A percentile compares a stretch with the other conserved stretches of the same genome.
Evolutionary conservation across 1,140 invertebrate genomes (phyloP).

Genomic region (Aradophagus sp.): DNA sequence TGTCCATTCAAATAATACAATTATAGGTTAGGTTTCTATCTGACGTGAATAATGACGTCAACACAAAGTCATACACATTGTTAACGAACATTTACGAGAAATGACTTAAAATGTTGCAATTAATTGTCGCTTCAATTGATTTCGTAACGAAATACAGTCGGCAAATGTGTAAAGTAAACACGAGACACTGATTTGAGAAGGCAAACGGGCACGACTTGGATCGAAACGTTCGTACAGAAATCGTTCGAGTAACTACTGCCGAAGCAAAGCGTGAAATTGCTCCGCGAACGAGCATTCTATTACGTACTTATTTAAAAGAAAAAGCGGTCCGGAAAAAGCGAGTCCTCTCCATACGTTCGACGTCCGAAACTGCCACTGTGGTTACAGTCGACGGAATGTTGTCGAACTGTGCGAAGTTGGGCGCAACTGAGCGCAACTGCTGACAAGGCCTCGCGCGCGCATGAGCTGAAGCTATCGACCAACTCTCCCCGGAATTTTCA

Average conservation of each 20-base stretch:
- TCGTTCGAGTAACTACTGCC: too few species aligned
- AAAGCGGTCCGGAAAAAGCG: conserved; percentile 2
- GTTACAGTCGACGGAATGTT: not conserved
- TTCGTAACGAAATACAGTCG: not conserved
- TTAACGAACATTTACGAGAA: not conserved
- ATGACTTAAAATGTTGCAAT: too few species aligned
- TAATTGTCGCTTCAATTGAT: not conserved
- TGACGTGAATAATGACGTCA: conserved; percentile 1
- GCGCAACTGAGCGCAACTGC: not conserved
- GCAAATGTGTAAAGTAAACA: conserved; percentile 13
- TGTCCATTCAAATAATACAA: conserved; percentile 21
- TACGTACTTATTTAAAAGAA: conserved; percentile 20
- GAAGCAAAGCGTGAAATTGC: not conserved
- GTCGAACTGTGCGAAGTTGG: conserved; percentile 19
- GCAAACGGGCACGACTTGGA: not conserved
- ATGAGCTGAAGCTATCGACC: conserved; percentile 41
- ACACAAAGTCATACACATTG: not conserved
- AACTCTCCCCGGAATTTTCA: conserved; percentile 18
- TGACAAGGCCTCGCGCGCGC: conserved; percentile 14
- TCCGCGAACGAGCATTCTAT: not conserved
- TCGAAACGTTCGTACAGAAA: not conserved
- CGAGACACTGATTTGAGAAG: conserved; percentile 14
- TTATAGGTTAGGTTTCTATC: conserved; percentile 42
- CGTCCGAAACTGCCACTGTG: conserved; percentile 28
- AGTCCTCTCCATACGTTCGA: conserved; percentile 28